Conservation (phyloP, 2,113 vertebrate genomes). For the Phyllostomus hastatus region DNA sequence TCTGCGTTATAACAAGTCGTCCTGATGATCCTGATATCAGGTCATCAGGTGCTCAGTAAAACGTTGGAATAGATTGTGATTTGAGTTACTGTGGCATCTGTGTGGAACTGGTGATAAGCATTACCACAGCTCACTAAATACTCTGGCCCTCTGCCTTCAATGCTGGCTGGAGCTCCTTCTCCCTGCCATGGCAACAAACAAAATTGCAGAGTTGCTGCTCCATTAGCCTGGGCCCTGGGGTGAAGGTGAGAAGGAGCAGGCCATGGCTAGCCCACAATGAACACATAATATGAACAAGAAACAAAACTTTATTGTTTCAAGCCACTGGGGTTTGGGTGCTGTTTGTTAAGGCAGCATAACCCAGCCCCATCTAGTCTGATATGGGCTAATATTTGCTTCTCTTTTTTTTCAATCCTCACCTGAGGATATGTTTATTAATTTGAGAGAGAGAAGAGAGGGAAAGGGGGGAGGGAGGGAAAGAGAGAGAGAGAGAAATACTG, state of each 20-base stretch:
- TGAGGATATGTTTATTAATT: no score
- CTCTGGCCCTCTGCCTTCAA: background rate
- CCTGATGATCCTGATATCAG: background rate
- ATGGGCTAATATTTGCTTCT: background rate
- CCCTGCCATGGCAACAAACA: background rate
- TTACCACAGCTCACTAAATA: background rate
- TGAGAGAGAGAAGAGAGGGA: no score
- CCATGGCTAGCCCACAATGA: background rate
- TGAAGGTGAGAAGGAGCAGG: background rate
- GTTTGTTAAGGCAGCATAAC: background rate
- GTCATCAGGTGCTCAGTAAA: background rate
- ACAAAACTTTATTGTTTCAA: background rate
- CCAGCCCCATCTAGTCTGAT: background rate
- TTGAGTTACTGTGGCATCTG: background rate
- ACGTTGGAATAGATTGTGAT: no score
- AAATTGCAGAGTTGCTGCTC: background rate
- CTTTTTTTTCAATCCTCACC: no score
- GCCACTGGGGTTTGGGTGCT: background rate
- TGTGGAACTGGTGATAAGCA: background rate
- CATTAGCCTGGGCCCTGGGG: background rate
- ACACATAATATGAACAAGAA: background rate
- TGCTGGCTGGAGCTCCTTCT: background rate
- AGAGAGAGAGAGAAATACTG: no score
- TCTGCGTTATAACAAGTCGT: background rate
- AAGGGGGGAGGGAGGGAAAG: no score